phyloP scores from a whole-genome alignment of 2,888 invertebrate genomes.

The Seira musarum region DNA sequence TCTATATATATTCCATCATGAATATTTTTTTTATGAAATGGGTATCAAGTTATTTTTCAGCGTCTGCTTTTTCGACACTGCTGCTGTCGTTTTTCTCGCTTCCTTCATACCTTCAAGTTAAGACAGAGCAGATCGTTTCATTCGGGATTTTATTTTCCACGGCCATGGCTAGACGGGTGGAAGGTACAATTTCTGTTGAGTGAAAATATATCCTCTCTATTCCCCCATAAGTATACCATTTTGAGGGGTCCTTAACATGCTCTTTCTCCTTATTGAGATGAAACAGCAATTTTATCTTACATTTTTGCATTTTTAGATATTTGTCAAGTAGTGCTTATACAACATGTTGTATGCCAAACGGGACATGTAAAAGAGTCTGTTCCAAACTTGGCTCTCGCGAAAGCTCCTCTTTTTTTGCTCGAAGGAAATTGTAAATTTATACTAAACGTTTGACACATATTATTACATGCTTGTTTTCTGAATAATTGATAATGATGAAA shows the following conservation, averaged over 20 bases:
- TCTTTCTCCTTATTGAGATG: constrained; percentile 13
- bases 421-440: constrained; percentile 19
- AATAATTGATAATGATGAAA: too few species aligned
- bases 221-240: not conserved
- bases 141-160: too few species aligned
- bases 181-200: constrained; percentile 7
- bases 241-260: too few species aligned
- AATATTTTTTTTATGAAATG: too few species aligned
- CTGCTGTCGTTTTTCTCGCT: constrained; percentile 21
- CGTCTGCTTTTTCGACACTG: not conserved
- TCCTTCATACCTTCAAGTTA: not conserved
- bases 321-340: too few species aligned
- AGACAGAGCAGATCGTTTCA: too few species aligned
- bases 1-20: too few species aligned
- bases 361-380: too few species aligned
- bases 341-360: too few species aligned
- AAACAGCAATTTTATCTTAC: constrained; percentile 17
- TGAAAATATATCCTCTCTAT: constrained; percentile 18
- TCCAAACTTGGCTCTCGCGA: constrained; percentile 20
- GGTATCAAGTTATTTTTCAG: not conserved
- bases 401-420: not conserved
- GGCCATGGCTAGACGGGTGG: too few species aligned
- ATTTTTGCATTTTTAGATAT: constrained; percentile 5
- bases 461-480: not conserved
- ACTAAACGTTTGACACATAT: constrained; percentile 20